Evolutionary conservation across 2,797 vertebrate species (phyloP).

Genomic region (Hippopotamyrus pictus): DNA sequence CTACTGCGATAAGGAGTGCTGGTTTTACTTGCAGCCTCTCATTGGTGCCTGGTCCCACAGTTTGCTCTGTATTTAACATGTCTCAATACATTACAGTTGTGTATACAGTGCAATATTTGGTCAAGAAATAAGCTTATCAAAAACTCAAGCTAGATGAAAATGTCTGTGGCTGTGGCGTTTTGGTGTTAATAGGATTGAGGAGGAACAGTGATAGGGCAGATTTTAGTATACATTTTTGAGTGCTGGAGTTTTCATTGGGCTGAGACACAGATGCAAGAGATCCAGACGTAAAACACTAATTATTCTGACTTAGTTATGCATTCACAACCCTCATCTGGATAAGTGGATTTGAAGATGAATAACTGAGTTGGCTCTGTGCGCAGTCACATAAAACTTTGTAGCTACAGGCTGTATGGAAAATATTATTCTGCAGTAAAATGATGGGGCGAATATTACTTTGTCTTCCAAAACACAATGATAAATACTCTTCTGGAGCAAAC

Average conservation of each 20-base stretch:
- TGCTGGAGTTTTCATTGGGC: background rate
- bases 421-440: background rate
- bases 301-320: background rate
- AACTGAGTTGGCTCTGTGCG: background rate
- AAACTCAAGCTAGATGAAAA: background rate
- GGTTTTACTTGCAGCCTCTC: background rate
- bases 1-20: background rate
- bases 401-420: background rate
- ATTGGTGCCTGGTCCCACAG: background rate
- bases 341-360: background rate
- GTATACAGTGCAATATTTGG: background rate
- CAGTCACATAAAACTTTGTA: background rate
- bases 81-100: background rate
- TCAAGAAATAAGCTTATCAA: background rate
- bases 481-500: background rate
- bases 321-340: background rate
- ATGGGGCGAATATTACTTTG: background rate
- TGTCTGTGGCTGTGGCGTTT: background rate
- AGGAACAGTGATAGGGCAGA: background rate
- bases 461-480: background rate
- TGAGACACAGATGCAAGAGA: background rate
- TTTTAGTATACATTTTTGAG: background rate
- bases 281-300: background rate
- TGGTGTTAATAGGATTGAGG: background rate
- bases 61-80: slow-evolving; percentile 3